These are phyloP conservation scores for Melanotus villosus DNA, from an alignment of 2,888 invertebrate genomes.

Conservation along the genomic window DNA sequence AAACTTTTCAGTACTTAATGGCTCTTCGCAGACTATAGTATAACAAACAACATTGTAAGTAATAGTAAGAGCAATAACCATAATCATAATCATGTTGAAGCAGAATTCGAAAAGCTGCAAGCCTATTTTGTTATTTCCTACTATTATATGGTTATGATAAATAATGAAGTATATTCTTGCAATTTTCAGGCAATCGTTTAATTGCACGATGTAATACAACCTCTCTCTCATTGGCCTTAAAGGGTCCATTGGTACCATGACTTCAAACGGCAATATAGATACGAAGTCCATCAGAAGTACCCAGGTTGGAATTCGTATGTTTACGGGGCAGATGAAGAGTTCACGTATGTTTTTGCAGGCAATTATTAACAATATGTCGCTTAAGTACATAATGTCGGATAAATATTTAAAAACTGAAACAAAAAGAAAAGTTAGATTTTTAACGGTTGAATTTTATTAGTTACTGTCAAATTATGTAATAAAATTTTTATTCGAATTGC, in stretches of 20 bases:
- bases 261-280: background rate
- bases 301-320: slow-evolving; percentile 9
- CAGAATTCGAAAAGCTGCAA: background rate
- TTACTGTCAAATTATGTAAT: background rate
- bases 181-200: slow-evolving; percentile 2
- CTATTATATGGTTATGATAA: background rate
- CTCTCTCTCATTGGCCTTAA: background rate
- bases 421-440: background rate
- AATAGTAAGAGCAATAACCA: background rate
- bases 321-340: background rate
- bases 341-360: background rate
- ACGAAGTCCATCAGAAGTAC: background rate
- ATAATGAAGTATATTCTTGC: background rate
- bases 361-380: background rate
- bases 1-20: background rate
- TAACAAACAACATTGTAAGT: background rate
- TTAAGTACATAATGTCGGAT: background rate
- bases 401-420: background rate
- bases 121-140: background rate
- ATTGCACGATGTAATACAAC: background rate
- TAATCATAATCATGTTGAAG: background rate
- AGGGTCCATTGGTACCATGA: background rate
- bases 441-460: no score
- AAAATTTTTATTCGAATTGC: background rate
- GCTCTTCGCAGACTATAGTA: background rate